phyloP scores from a whole-genome alignment of 1,140 invertebrate species.

The Micrasema minimum region DNA sequence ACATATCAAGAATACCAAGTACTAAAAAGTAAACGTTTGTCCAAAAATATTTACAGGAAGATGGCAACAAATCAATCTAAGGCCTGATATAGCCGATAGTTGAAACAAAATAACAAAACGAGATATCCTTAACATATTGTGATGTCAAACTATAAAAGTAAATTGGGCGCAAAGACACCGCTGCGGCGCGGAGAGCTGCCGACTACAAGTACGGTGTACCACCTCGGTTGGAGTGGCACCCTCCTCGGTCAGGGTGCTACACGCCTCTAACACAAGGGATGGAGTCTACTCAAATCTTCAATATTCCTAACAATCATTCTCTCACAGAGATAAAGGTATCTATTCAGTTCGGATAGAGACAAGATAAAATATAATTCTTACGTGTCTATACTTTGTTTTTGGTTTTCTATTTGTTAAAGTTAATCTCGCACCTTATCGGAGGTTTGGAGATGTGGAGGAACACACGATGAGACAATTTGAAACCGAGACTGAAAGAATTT shows the following conservation, averaged over 20 bases:
- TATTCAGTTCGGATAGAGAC: conserved; percentile 52
- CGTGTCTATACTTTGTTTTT: conserved; percentile 50
- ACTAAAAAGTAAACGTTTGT: conserved; percentile 33
- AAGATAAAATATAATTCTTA: conserved; percentile 52
- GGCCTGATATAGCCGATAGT: conserved; percentile 18
- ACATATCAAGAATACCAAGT: conserved; percentile 39
- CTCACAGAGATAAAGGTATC: conserved; percentile 51
- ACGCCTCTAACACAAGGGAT: conserved; percentile 22
- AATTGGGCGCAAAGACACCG: conserved; percentile 39
- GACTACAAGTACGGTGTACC: not conserved
- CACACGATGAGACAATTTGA: conserved; percentile 24
- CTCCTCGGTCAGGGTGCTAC: not conserved
- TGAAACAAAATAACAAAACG: conserved; percentile 34
- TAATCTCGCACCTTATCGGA: conserved; percentile 22
- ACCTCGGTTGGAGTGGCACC: not conserved
- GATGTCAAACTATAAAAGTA: conserved; percentile 52
- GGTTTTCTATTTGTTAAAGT: conserved; percentile 47
- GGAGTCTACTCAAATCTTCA: conserved; percentile 36
- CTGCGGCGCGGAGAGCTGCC: conserved; percentile 26
- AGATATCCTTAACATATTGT: conserved; percentile 44
- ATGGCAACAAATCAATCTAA: conserved; percentile 31
- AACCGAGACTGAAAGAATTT: conserved; percentile 33
- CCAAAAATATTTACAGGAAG: conserved; percentile 41
- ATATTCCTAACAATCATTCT: conserved; percentile 50
- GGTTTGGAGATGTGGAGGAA: conserved; percentile 3